Conservation (phyloP, 1,140 invertebrate genomes). For the Conopomorpha cramerella region DNA sequence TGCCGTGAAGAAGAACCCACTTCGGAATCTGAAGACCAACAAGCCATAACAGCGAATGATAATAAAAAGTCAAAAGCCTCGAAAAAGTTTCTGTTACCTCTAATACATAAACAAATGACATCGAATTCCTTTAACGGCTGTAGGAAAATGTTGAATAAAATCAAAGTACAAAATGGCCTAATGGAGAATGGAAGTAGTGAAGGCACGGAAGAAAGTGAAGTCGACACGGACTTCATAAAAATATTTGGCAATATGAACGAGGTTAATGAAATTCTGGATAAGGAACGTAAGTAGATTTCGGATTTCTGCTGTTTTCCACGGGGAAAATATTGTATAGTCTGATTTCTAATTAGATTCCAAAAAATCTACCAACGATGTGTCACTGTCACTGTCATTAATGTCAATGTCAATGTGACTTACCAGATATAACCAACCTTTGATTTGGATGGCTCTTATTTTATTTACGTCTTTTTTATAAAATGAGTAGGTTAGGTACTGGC, state of each 20-base stretch:
- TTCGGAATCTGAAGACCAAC: not conserved
- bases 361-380: too few species aligned
- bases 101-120: slow-evolving; percentile 10
- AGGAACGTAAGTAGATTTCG: too few species aligned
- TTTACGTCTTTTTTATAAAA: too few species aligned
- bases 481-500: too few species aligned
- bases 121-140: slow-evolving; percentile 5
- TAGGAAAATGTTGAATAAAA: slow-evolving; percentile 13
- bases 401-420: too few species aligned
- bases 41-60: slow-evolving; percentile 3
- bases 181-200: not conserved
- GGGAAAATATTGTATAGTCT: too few species aligned
- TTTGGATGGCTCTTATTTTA: too few species aligned
- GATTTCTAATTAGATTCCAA: too few species aligned
- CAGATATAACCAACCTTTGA: too few species aligned
- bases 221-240: slow-evolving; percentile 17
- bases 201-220: not conserved
- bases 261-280: slow-evolving; percentile 31
- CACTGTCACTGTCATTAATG: too few species aligned
- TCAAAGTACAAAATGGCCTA: slow-evolving; percentile 5
- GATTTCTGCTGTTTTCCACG: too few species aligned
- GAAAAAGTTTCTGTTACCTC: slow-evolving; percentile 24
- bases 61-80: slow-evolving; percentile 9
- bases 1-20: not conserved
- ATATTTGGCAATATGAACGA: slow-evolving; percentile 36